phyloP scores from a whole-genome alignment of 2,113 vertebrate species.

The Danionella cerebrum region DNA sequence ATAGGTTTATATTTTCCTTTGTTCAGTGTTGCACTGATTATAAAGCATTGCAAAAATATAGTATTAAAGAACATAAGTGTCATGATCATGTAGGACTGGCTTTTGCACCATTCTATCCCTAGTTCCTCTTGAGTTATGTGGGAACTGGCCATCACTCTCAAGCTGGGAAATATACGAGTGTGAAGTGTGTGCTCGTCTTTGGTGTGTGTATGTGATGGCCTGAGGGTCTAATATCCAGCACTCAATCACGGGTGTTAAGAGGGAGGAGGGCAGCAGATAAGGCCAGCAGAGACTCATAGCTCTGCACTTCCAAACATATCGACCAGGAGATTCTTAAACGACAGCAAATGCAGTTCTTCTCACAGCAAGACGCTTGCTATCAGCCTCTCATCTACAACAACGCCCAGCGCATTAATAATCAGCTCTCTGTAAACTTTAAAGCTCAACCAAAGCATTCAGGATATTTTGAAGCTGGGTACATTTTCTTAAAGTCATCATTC shows the following conservation, averaged over 20 bases:
- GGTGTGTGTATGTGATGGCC: constrained; percentile 20
- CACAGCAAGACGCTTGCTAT: constrained; percentile 26
- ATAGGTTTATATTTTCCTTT: too few species aligned
- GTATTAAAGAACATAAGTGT: too few species aligned
- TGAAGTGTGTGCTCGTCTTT: constrained; percentile 4
- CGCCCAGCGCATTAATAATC: constrained; percentile 14
- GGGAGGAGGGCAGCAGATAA: constrained; percentile 41
- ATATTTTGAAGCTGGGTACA: not conserved
- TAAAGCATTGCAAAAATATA: too few species aligned
- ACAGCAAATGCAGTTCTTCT: constrained; percentile 38
- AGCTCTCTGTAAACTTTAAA: constrained; percentile 13
- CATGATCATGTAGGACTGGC: not conserved
- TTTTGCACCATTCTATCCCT: not conserved
- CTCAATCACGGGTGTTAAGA: constrained; percentile 46
- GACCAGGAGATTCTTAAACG: constrained; percentile 23
- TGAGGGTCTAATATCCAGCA: constrained; percentile 36
- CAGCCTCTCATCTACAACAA: constrained; percentile 18
- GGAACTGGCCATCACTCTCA: constrained; percentile 27
- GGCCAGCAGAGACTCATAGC: constrained; percentile 24
- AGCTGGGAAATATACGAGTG: constrained; percentile 29
- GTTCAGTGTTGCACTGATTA: too few species aligned
- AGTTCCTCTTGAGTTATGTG: constrained; percentile 20
- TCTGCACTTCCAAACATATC: constrained; percentile 15
- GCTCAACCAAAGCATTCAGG: constrained; percentile 6
- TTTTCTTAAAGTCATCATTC: not conserved